phyloP scores from a whole-genome alignment of 2,797 vertebrate species.

The Xerus rutilus region DNA sequence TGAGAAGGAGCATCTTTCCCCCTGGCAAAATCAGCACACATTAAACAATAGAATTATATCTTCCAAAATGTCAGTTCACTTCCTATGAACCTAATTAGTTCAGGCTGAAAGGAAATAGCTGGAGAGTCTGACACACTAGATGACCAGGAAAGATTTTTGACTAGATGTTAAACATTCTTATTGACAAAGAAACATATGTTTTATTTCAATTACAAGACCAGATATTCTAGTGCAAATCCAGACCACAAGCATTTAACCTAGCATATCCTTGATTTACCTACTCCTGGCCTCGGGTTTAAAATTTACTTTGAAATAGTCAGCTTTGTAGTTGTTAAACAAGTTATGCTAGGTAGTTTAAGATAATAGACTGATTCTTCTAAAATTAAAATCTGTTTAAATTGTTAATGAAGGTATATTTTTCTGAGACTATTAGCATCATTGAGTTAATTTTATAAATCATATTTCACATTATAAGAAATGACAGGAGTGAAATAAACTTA shows the following conservation, averaged over 20 bases:
- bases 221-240: conserved; percentile 70
- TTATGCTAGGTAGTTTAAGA: conserved; percentile 36
- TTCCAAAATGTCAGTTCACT: conserved; percentile 81
- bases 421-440: conserved; percentile 61
- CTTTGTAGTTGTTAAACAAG: conserved; percentile 56
- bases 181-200: conserved; percentile 81
- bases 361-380: neutral
- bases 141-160: conserved; percentile 85
- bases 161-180: conserved; percentile 87
- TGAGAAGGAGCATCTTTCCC: conserved; percentile 98
- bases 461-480: conserved; percentile 60
- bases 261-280: conserved; percentile 65
- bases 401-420: conserved; percentile 27
- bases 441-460: conserved; percentile 58
- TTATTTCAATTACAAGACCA: conserved; percentile 76
- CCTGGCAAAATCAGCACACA: conserved; percentile 90
- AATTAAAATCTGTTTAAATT: conserved; percentile 67
- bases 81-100: conserved; percentile 87
- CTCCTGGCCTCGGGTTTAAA: neutral
- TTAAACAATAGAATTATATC: conserved; percentile 80
- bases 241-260: conserved; percentile 67
- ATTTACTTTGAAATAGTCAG: conserved; percentile 59
- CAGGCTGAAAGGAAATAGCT: conserved; percentile 87
- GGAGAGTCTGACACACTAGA: conserved; percentile 79
- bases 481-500: conserved; percentile 48